These are phyloP conservation scores for Ammodramus savannarum DNA, from an alignment of 2,113 vertebrate species.

Conservation along the genomic window DNA sequence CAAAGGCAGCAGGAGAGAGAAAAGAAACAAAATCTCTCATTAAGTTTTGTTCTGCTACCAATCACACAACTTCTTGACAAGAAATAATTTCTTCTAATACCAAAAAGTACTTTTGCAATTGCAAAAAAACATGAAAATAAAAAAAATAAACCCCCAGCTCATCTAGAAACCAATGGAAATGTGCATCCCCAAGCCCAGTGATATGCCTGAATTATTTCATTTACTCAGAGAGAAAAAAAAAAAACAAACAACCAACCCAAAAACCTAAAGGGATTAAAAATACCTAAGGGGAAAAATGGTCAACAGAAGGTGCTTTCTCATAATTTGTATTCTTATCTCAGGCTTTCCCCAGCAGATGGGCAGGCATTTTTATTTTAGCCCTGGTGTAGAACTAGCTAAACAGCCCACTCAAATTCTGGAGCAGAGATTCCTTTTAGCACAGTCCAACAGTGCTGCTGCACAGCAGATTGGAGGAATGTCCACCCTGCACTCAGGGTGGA, in stretches of 20 bases:
- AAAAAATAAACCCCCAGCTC: neutral
- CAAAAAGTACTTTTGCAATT: neutral
- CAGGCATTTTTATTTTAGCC: neutral
- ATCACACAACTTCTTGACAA: neutral
- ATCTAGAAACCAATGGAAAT: neutral
- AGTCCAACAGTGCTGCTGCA: neutral
- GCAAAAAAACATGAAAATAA: neutral
- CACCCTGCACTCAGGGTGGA: too few relatives aligned
- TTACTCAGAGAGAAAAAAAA: neutral
- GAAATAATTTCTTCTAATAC: neutral
- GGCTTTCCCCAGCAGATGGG: neutral
- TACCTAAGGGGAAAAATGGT: neutral
- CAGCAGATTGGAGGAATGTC: neutral
- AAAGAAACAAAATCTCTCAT: neutral
- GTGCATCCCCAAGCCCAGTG: neutral
- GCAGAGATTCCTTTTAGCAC: neutral
- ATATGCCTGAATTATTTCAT: neutral
- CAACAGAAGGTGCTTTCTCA: neutral
- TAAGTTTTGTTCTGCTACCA: neutral
- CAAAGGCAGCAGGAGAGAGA: neutral
- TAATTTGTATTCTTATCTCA: neutral
- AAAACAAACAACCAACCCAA: fast-evolving
- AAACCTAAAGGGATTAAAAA: neutral
- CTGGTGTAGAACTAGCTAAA: neutral
- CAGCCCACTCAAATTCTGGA: neutral